Evolutionary conservation across 2,888 invertebrate species (phyloP).

Genomic region (Ennomos quercinarius): DNA sequence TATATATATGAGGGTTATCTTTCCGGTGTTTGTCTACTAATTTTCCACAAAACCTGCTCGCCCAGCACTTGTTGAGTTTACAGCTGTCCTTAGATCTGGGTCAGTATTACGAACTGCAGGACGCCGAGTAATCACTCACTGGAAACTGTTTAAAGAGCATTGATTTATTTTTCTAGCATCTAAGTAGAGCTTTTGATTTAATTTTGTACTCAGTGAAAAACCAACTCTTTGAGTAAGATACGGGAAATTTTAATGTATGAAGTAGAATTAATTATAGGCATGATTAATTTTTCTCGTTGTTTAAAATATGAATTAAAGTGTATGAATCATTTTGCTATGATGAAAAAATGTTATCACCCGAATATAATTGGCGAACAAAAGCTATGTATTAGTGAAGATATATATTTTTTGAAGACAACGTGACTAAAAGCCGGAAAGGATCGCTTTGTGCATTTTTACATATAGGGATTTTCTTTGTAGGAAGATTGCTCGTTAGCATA

Average conservation of each 20-base stretch:
- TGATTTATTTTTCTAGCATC: conserved; percentile 20
- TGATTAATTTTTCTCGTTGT: too few relatives aligned
- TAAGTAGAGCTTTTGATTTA: background rate
- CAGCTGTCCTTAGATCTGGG: conserved; percentile 38
- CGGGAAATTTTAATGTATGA: too few relatives aligned
- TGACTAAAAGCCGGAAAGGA: conserved; percentile 1
- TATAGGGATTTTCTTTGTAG: conserved; percentile 29
- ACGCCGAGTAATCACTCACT: conserved; percentile 31
- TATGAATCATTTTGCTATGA: too few relatives aligned
- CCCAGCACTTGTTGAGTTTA: conserved; percentile 48
- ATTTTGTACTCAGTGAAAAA: too few relatives aligned
- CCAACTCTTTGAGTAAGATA: too few relatives aligned
- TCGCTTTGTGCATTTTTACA: conserved; percentile 6
- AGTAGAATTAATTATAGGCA: too few relatives aligned
- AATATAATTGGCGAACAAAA: too few relatives aligned
- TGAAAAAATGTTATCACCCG: too few relatives aligned
- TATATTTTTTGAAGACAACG: conserved; percentile 1
- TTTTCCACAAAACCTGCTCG: conserved; percentile 21
- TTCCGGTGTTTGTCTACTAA: background rate
- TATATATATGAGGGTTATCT: conserved; percentile 1
- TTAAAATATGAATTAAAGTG: too few relatives aligned
- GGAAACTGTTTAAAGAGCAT: conserved; percentile 6
- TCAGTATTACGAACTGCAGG: conserved; percentile 37
- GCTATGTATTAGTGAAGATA: background rate
- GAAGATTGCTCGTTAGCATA: conserved; percentile 32